A percentile compares a stretch with the other conserved stretches of the same genome.
Evolutionary conservation across 2,113 vertebrate genomes (phyloP).

Genomic region (Hemichromis elongatus): DNA sequence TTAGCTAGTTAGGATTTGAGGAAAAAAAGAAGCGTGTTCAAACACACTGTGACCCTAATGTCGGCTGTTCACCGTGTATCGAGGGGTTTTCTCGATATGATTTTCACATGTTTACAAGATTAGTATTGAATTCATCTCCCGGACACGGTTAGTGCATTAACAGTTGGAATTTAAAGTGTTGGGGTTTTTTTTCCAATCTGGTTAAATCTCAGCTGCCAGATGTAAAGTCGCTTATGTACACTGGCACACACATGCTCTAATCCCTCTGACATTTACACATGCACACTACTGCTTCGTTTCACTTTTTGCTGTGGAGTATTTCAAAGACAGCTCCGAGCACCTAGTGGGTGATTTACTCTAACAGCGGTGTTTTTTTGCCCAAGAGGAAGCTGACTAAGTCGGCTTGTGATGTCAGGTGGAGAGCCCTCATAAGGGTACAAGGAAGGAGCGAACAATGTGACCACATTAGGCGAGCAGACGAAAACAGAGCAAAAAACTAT

Average conservation of each 20-base stretch:
- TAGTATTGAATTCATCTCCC: background rate
- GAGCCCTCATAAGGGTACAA: background rate
- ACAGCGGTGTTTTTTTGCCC: background rate
- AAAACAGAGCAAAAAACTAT: background rate
- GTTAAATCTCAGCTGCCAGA: background rate
- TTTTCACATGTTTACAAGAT: background rate
- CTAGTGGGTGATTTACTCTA: constrained; percentile 32
- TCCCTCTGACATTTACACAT: constrained; percentile 29
- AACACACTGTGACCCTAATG: background rate
- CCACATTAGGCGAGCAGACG: background rate
- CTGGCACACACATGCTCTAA: background rate
- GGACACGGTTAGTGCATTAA: background rate
- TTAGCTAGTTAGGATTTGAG: background rate
- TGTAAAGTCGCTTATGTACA: background rate
- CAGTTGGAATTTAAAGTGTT: background rate
- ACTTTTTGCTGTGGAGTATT: background rate
- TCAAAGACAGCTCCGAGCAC: constrained; percentile 22
- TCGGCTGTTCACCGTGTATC: background rate
- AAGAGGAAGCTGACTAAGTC: background rate
- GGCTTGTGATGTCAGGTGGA: background rate
- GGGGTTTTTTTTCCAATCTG: rapidly evolving
- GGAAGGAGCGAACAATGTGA: background rate
- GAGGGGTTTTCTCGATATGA: background rate
- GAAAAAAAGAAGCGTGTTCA: background rate
- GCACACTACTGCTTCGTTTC: background rate